Base-by-base conservation (phyloP, 1,140 invertebrate species). In the Drosophila oshimai region DNA sequence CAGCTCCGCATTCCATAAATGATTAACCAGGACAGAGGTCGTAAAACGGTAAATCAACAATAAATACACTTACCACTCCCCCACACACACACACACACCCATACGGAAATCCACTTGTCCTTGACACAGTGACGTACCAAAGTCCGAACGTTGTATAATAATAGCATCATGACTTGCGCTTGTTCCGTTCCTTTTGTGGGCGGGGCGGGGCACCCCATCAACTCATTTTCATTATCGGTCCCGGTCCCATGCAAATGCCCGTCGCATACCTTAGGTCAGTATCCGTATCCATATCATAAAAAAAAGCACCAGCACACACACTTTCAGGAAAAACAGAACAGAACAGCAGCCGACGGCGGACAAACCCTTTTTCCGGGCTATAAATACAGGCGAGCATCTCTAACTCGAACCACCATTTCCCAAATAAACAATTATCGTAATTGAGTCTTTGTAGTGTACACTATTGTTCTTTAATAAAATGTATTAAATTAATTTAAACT, bases 191-290 rank as follows among this genome's bases (percentile, higher is more conserved):
- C 20, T 65, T 20, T 31, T 15, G 15, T 26, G 6, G 12, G 24
- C 4, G 68, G 10, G 34, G 4, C 7, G 7, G 6, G 20, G n/a
- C 28, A 42, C 42, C 45, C 26, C 29, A 13, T 37, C 44, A 41
- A 54, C 41, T 64, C 65, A 83, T 83, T 86, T 80, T 51, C 81
- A 87, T 86, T 83, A 83, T 86, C 54, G 69, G 69, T 33, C 54
- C 49, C 54, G 69, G 69, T 33, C 54, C 49, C 79, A 79, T 79
- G 80, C 71, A 80, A 86, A 86, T 71, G 74, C 64, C 65, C 68
- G 46, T 72, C 54, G 75, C 75, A 79, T 86, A 86, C 71, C 80
- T 79, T 75, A 84, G 80, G 80, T 84, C 80, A 84, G 80, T 84
- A 86, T 80, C 54, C 50, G 71, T 64, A 53, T 80, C 54, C 50